phyloP scores from a whole-genome alignment of 2,113 vertebrate species.

The Halichoerus grypus region DNA sequence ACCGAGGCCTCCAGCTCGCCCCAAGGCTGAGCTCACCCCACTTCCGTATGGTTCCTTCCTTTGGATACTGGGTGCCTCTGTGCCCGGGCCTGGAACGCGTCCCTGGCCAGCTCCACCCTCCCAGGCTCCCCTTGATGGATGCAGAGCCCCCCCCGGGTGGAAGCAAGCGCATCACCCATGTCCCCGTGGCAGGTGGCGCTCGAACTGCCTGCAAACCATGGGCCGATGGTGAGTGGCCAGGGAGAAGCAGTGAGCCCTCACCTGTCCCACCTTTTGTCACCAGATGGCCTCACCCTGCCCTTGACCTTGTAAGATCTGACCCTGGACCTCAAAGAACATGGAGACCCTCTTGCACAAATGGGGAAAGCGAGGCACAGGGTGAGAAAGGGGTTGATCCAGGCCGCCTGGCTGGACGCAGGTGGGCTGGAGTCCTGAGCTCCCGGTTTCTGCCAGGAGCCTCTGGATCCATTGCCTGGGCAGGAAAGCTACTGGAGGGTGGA shows the following conservation, averaged over 20 bases:
- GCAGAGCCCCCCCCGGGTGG: accelerated
- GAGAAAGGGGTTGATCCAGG: background rate
- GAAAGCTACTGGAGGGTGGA: background rate
- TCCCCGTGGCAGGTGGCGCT: background rate
- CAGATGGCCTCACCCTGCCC: background rate
- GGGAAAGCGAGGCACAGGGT: background rate
- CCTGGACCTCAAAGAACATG: no score
- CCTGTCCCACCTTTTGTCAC: background rate
- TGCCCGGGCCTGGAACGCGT: accelerated
- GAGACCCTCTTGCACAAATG: background rate
- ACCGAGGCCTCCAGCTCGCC: background rate
- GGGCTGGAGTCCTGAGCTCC: background rate
- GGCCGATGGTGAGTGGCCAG: accelerated
- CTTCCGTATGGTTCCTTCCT: background rate
- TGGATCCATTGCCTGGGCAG: background rate
- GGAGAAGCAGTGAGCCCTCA: no score
- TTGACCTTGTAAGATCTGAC: background rate
- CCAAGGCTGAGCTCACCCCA: background rate
- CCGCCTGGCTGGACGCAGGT: background rate
- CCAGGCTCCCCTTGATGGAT: background rate
- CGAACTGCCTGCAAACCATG: background rate
- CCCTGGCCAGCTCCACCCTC: no score
- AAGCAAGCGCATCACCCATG: background rate
- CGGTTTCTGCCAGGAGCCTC: background rate
- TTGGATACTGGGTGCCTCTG: accelerated